Evolutionary conservation across 2,113 vertebrate species (phyloP), one percentile per base, ranked within the genome.

Genomic region (Dendropsophus ebraccatus): DNA sequence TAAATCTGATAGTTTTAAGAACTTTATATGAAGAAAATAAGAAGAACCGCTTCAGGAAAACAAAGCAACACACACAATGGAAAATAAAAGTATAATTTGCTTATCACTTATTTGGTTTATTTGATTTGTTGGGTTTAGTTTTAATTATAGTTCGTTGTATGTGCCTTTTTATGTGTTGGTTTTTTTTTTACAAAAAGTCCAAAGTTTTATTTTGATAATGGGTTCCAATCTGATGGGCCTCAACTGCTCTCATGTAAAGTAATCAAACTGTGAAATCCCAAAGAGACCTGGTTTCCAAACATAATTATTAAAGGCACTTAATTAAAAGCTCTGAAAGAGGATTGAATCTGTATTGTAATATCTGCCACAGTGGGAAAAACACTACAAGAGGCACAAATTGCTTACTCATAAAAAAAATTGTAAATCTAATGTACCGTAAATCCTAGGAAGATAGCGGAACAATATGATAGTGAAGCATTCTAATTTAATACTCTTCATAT

Each of bases 271-370:
- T 54, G 49, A 80, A 80, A 80, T 86, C 76, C 84, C 84, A 80
- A 56, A 54, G 84, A 60, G 65, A 80, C 76, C 49, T 25, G 25
- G 50, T 41, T 70, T 81, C 76, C 49, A 80, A 80, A 56, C 49
- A 72, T 49, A 86, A 86, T 86, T 80, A 86, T 86, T 86, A 86
- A 86, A 86, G 65, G 50, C 76, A 86, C 76, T 86, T 80, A 86
- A 86, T 86, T 86, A 86, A 86, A 86, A 80, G 76, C 84, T 79
- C 70, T 72, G 65, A 72, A 80, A 60, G 32, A 86, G 67, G 84
- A 86, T 56, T 86, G 76, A 54, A 86, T 80, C 52, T 80, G 84
- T 86, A 70, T 86, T 79, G 62, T 80, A 86, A 86, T 80, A 72
- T 80, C 76, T 86, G 76, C 75, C 84, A 86, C 84, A 86, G 84